A percentile compares a stretch with the other conserved stretches of the same genome.
phyloP scores from a whole-genome alignment of 2,113 vertebrate species.

The Hemibagrus wyckioides region DNA sequence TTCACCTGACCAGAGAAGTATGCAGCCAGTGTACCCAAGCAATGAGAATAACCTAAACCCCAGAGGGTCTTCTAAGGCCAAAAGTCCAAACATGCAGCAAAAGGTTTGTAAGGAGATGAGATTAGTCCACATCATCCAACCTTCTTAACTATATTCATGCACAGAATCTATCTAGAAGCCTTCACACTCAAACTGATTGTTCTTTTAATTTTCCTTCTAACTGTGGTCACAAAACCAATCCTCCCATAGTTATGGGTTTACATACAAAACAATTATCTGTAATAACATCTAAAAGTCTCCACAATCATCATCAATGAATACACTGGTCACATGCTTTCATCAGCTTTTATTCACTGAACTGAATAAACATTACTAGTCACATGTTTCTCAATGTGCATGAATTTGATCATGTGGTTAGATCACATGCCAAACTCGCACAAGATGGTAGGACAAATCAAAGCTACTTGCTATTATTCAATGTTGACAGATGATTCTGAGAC shows the following conservation, averaged over 20 bases:
- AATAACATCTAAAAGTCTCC: neutral
- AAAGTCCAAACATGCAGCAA: conserved; percentile 68
- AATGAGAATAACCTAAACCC: conserved; percentile 61
- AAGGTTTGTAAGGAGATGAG: conserved; percentile 69
- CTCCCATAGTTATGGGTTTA: neutral
- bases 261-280: neutral
- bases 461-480: neutral
- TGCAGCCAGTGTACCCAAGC: conserved; percentile 69
- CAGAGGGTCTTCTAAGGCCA: conserved; percentile 64
- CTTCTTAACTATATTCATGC: conserved; percentile 42
- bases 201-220: conserved; percentile 54
- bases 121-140: conserved; percentile 25
- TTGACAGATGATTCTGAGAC: neutral
- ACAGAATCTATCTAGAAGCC: neutral
- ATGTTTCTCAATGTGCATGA: conserved; percentile 13
- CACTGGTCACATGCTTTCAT: conserved; percentile 20
- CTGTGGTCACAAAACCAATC: conserved; percentile 8
- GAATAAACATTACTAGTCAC: conserved; percentile 33
- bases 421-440: conserved; percentile 27
- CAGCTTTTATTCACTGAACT: conserved; percentile 33
- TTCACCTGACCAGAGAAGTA: conserved; percentile 68
- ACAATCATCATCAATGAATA: neutral
- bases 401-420: conserved; percentile 23
- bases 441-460: conserved; percentile 1
- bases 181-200: conserved; percentile 46